Base-by-base conservation (phyloP, 2,113 vertebrate genomes). In the Ageneiosus marmoratus region DNA sequence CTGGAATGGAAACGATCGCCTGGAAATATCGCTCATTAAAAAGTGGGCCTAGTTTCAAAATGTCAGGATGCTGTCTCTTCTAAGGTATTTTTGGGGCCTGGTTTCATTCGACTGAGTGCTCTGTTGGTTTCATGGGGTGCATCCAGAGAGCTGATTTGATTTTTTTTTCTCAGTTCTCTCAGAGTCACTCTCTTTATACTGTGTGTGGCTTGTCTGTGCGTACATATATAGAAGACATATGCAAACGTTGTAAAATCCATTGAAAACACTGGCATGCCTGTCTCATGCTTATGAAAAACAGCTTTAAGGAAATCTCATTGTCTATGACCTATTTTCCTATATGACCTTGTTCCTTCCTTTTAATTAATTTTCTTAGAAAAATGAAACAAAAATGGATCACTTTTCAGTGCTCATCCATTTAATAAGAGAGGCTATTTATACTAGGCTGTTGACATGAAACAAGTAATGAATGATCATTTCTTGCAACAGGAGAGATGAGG, bases 1-100 rank as follows among this genome's bases (percentile, higher is more conserved):
- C 89, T 75, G 84, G 84, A 81, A 90, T 62, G 84, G 86, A 83
- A 58, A 87, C 89, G 90, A 87, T 84, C 76, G 90, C 90, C 83
- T 86, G 77, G 51, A 90, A 87, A 87, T 84, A 88, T 88, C 89
- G 84, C 87, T 89, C 82, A 85, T 85, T 55, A 86, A 82, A 85
- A 89, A 48, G 27, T 81, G 53, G 32, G 48, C 85, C 87, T 90
- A 88, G 83, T 91, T 83, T 83, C 72, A 83, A 80, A 29, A 79
- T 82, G 27, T 62, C 77, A 83, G n/a, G 85, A 87, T 82, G 81
- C 82, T 89, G 80, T 79, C 63, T 75, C 37, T 83, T 79, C 37
- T 20, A 37, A 24, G 91, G 86, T 91, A 91, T 90, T 92, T 89
- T 88, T 79, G 89, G 88, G 85, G 83, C 87, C 65, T 16, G 32